A percentile compares a stretch with the other conserved stretches of the same genome.
phyloP scores from a whole-genome alignment of 2,888 invertebrate genomes.

The Eudemis profundana region DNA sequence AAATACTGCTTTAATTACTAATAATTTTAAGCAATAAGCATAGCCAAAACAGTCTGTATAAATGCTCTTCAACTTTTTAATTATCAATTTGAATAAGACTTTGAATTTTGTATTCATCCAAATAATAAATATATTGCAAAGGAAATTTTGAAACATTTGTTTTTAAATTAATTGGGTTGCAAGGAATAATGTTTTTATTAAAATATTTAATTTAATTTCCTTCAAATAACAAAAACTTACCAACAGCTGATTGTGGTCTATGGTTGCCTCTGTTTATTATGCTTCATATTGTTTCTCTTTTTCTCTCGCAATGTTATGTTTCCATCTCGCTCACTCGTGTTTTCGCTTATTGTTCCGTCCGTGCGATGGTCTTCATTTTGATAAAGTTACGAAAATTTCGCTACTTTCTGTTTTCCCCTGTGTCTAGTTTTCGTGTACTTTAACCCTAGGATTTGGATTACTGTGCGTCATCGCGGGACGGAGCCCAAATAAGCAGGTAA shows the following conservation, averaged over 20 bases:
- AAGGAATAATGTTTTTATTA: neutral
- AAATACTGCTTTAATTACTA: neutral
- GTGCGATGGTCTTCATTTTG: slow-evolving; percentile 66
- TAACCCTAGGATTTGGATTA: slow-evolving; percentile 62
- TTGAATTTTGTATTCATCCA: neutral
- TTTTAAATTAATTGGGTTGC: neutral
- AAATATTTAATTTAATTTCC: neutral
- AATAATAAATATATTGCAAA: neutral
- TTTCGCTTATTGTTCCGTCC: slow-evolving; percentile 73
- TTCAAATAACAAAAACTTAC: slow-evolving; percentile 8
- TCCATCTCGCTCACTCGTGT: slow-evolving; percentile 57
- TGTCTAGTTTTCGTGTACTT: slow-evolving; percentile 61
- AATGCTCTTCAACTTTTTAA: slow-evolving; percentile 10
- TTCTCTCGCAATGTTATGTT: slow-evolving; percentile 47
- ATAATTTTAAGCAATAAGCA: neutral
- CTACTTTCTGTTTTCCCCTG: slow-evolving; percentile 61
- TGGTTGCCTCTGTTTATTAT: slow-evolving; percentile 46
- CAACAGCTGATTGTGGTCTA: slow-evolving; percentile 72
- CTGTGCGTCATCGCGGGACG: slow-evolving; percentile 54
- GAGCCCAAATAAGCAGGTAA: slow-evolving; percentile 64
- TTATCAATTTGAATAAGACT: neutral
- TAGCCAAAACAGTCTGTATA: neutral
- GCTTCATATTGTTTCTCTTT: slow-evolving; percentile 47
- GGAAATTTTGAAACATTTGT: too few species aligned
- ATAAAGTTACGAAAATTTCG: slow-evolving; percentile 68